Base-by-base conservation (phyloP, 2,113 vertebrate species). In the Rana temporaria region DNA sequence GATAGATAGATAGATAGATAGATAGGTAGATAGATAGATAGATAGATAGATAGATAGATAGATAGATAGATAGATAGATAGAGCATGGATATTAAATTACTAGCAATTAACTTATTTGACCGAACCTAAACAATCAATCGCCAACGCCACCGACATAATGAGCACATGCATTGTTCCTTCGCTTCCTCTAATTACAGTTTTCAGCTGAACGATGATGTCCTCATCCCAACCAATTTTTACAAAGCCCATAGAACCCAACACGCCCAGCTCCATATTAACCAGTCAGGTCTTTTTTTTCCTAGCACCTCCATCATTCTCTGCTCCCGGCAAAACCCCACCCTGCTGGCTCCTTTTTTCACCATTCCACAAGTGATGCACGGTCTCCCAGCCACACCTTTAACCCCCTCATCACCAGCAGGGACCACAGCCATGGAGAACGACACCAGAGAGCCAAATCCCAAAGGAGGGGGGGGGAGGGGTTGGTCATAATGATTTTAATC, bases 351-450 rank as follows among this genome's bases (percentile, higher is more conserved):
- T 48, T 70, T 22, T 48, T 70, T 22, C 52, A 17, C 78, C 42
- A 70, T 80, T 70, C 78, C 48, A 80, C 66, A 70, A 70, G 78
- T 80, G 78, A 59, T 70, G 57, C 66, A 70, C 56, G 32, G 42
- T n/a, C 56, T 48, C 19, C 26, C 66, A 62, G 67, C 78, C 78
- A 80, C 78, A 80, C 78, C 78, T 80, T 80, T 80, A 80, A 80
- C 78, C 78, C 64, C 64, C 57, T 18, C 17, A 16, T 22, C 22
- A 19, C 66, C 66, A 78, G n/a, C 55, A 30, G 56, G 20, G 67
- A 59, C 16, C 30, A 9, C 15, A 42, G 48, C 52, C 48, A 20
- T 20, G 42, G 64, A 65, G 48, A 53, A 65, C 15, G 74, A 42
- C 42, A 8, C 42, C 7, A 8, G 9, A n/a, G n/a, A 48, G 42